Evolutionary conservation across 2,797 vertebrate genomes (phyloP).

Genomic region (Sus cebifrons): DNA sequence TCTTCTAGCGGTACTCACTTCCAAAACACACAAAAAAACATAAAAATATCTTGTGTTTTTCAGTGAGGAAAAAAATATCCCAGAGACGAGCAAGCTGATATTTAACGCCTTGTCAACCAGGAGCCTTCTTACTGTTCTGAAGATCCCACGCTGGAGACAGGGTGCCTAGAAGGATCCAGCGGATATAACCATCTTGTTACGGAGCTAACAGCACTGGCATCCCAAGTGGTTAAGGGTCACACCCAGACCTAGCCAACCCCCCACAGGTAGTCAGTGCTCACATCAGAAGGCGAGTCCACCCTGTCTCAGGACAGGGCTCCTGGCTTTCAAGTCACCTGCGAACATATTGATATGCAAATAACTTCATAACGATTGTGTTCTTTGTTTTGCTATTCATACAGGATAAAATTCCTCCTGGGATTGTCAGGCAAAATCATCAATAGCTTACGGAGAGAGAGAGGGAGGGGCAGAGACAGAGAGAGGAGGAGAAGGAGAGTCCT

Average conservation of each 20-base stretch:
- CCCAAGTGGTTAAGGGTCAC: background rate
- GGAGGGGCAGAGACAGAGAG: background rate
- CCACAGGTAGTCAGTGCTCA: background rate
- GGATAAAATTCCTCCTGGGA: background rate
- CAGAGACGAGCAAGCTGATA: background rate
- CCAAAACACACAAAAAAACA: no score
- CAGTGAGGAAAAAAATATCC: no score
- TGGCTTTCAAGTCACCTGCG: background rate
- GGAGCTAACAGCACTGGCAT: background rate
- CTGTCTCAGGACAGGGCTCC: background rate
- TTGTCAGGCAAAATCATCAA: background rate
- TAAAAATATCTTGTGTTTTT: no score
- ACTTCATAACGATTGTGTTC: background rate
- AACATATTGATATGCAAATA: background rate
- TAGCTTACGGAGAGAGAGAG: background rate
- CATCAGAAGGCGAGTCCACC: background rate
- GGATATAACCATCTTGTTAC: background rate
- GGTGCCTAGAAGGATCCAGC: background rate
- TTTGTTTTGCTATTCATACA: background rate
- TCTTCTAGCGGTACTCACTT: no score
- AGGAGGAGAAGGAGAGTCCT: no score
- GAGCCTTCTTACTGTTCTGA: background rate
- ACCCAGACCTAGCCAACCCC: background rate
- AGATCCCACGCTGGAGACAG: fast-evolving
- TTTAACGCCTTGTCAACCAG: background rate